Conservation (phyloP, 1,140 invertebrate species). For the Gerris buenoi region DNA sequence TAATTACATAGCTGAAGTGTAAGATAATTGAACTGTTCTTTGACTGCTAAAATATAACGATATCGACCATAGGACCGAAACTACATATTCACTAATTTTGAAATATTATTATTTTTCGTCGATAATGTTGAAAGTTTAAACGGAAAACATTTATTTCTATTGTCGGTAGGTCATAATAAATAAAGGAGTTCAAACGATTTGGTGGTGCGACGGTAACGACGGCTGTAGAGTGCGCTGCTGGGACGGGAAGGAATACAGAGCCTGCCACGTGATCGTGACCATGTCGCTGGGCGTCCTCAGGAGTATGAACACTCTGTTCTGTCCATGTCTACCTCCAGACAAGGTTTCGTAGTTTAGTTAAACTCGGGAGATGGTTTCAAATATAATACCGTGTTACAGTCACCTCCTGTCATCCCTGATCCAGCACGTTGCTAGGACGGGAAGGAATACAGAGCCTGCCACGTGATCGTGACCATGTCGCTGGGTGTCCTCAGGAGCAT, state of each 20-base stretch:
- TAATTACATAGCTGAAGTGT: too few species aligned
- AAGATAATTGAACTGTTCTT: too few species aligned
- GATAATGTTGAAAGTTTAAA: too few species aligned
- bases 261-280: slow-evolving; percentile 66
- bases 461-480: slow-evolving; percentile 65
- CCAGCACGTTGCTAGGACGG: slow-evolving; percentile 35
- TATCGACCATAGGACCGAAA: too few species aligned
- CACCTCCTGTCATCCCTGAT: too few species aligned
- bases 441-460: slow-evolving; percentile 51
- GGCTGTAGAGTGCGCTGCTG: slow-evolving; percentile 12
- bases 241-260: slow-evolving; percentile 47
- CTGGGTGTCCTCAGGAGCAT: slow-evolving; percentile 76
- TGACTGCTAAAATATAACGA: too few species aligned
- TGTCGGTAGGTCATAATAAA: not conserved
- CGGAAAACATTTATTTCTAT: too few species aligned
- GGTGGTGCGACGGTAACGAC: slow-evolving; percentile 38
- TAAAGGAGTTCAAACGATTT: slow-evolving; percentile 35
- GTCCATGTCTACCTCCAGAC: slow-evolving; percentile 50
- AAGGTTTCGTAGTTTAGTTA: too few species aligned
- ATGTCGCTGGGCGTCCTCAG: slow-evolving; percentile 72
- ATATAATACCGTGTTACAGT: too few species aligned
- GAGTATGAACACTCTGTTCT: slow-evolving; percentile 56
- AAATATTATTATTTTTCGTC: too few species aligned
- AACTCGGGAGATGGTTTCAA: too few species aligned
- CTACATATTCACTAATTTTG: too few species aligned